Base-by-base conservation (phyloP, 2,113 vertebrate genomes). In the Pelobates fuscus region DNA sequence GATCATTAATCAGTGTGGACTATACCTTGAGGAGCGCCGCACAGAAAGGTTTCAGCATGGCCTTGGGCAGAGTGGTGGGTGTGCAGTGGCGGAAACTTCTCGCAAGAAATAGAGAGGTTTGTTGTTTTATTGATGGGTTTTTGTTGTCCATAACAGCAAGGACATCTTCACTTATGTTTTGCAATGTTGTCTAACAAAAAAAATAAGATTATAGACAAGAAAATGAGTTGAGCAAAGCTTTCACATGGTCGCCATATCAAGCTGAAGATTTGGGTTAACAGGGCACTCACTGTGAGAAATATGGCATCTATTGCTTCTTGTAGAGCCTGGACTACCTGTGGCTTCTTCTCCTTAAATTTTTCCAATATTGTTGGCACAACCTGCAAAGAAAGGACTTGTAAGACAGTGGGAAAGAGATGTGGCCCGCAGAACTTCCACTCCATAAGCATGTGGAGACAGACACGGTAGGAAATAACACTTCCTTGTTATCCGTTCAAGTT, bases 321-420 rank as follows among this genome's bases (percentile, higher is more conserved):
- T 71, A 99, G 86, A 2, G 96, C 93, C 86, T 96, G 96, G 2
- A 99, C 97, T 18, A 99, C 97, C 79, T 96, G 95, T 80, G 92
- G 94, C 67, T 99, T 99, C 88, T 99, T 99, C 83, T 99, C 97
- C 80, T 99, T 99, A 73, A 99, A 99, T 86, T 99, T 99, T 82
- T 99, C 97, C 78, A 99, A 82, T 82, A 99, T 92, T 8, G 97
- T 97, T 85, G 97, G 95, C 86, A 96, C 94, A 73, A 98, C 94
- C 97, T 99, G 20, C 64, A 26, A 78, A 37, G 20, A 8, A 17
- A 3, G 44, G 44, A n/a, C n/a, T n/a, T n/a, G n/a, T n/a, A n/a
- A n/a, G n/a, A n/a, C n/a, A n/a, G n/a, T n/a, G n/a, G n/a, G n/a
- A n/a, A n/a, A n/a, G n/a, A n/a, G n/a, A n/a, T n/a, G n/a, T n/a